Conservation (phyloP, 1,140 invertebrate genomes). For the Euborellia annulipes region DNA sequence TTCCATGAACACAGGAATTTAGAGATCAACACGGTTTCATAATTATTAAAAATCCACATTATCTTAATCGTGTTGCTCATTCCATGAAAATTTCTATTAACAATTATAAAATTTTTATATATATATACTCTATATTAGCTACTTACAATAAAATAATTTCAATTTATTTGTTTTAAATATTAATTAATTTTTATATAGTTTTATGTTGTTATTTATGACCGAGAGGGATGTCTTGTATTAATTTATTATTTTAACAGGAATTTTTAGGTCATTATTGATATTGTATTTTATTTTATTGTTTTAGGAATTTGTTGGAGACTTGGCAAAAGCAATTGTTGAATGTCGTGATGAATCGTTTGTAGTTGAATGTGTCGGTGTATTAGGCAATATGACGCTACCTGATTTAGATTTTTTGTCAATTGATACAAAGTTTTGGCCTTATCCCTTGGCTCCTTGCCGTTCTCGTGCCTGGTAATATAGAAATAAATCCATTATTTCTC, state of each 20-base stretch:
- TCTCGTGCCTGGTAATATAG: slow-evolving; percentile 40
- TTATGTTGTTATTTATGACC: too few species aligned
- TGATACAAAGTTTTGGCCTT: slow-evolving; percentile 74
- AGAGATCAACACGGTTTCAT: too few species aligned
- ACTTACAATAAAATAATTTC: too few species aligned
- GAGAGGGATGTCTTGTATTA: too few species aligned
- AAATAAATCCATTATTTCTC: neutral
- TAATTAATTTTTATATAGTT: too few species aligned
- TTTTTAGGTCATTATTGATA: slow-evolving; percentile 2
- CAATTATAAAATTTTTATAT: too few species aligned
- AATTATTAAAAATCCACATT: too few species aligned
- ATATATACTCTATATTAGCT: too few species aligned
- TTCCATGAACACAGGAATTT: too few species aligned
- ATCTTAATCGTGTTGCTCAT: too few species aligned
- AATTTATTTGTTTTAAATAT: too few species aligned
- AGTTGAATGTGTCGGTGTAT: slow-evolving; percentile 74
- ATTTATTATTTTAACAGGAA: neutral
- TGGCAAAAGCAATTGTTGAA: slow-evolving; percentile 66
- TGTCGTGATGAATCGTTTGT: slow-evolving; percentile 69
- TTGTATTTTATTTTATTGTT: slow-evolving; percentile 16
- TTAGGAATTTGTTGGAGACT: slow-evolving; percentile 81
- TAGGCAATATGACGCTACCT: slow-evolving; percentile 75
- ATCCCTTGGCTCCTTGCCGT: slow-evolving; percentile 76
- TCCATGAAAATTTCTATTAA: too few species aligned
- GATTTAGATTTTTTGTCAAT: slow-evolving; percentile 82